phyloP scores from a whole-genome alignment of 2,113 vertebrate species.

The Empidonax traillii region DNA sequence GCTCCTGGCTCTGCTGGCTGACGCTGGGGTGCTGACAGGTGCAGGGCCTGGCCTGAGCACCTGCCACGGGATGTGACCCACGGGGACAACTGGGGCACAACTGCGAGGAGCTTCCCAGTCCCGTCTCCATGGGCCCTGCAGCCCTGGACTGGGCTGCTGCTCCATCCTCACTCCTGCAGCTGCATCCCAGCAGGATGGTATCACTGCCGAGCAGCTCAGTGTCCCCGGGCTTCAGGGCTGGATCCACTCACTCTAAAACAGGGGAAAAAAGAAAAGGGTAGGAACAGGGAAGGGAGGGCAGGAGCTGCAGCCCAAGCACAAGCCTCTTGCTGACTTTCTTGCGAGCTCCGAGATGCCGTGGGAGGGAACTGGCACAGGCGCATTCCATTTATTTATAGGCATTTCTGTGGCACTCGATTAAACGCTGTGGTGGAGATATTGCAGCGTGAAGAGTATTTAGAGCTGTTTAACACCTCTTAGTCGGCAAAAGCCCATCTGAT shows the following conservation, averaged over 20 bases:
- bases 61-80: accelerated
- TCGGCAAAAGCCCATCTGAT: constrained; percentile 48
- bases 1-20: background rate
- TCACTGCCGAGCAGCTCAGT: accelerated
- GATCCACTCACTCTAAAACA: accelerated
- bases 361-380: constrained; percentile 52
- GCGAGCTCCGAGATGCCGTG: constrained; percentile 15
- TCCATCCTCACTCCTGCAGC: background rate
- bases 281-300: background rate
- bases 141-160: background rate
- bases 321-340: background rate
- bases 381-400: constrained; percentile 52
- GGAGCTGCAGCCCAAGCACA: constrained; percentile 2
- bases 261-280: background rate
- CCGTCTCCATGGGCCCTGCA: accelerated
- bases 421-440: constrained; percentile 49
- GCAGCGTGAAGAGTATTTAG: constrained; percentile 49
- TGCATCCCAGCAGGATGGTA: background rate
- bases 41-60: background rate
- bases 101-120: background rate
- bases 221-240: background rate
- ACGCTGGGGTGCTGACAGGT: accelerated
- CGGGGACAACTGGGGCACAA: accelerated
- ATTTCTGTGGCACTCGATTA: constrained; percentile 61
- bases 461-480: constrained; percentile 57